Conservation (phyloP, 1,140 invertebrate genomes). For the Zaprionus taronus region DNA sequence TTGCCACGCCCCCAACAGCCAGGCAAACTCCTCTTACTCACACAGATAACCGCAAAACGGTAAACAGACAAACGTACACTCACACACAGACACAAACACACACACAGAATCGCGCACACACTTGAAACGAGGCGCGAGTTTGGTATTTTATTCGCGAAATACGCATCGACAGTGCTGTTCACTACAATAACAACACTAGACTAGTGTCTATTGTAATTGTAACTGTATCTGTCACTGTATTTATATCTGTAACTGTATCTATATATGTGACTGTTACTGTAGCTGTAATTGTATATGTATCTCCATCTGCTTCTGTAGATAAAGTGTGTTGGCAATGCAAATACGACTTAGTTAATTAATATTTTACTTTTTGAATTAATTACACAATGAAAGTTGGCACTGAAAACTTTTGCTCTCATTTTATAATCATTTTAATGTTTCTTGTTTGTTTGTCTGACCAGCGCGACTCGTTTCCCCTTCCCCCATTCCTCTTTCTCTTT, state of each 20-base stretch:
- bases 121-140: conserved; percentile 31
- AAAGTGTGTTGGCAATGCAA: conserved; percentile 13
- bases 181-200: conserved; percentile 13
- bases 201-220: background rate
- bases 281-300: background rate
- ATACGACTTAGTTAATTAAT: conserved; percentile 22
- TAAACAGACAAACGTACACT: conserved; percentile 33
- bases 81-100: conserved; percentile 26
- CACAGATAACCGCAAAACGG: conserved; percentile 67
- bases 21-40: background rate
- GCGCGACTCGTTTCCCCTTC: background rate
- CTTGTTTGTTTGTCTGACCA: background rate
- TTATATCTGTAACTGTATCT: background rate
- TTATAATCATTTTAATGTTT: conserved; percentile 5
- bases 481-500: background rate
- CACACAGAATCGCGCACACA: background rate
- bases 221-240: background rate
- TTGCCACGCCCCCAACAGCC: conserved; percentile 1
- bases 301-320: background rate
- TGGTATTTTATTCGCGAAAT: conserved; percentile 4
- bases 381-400: background rate
- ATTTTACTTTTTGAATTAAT: conserved; percentile 3
- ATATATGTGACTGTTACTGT: background rate
- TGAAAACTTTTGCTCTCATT: background rate
- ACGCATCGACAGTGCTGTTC: conserved; percentile 7